Percentiles rank a stretch among this genome's conserved stretches.
Conservation (phyloP, 2,797 vertebrate genomes). For the Australoheros facetus region DNA sequence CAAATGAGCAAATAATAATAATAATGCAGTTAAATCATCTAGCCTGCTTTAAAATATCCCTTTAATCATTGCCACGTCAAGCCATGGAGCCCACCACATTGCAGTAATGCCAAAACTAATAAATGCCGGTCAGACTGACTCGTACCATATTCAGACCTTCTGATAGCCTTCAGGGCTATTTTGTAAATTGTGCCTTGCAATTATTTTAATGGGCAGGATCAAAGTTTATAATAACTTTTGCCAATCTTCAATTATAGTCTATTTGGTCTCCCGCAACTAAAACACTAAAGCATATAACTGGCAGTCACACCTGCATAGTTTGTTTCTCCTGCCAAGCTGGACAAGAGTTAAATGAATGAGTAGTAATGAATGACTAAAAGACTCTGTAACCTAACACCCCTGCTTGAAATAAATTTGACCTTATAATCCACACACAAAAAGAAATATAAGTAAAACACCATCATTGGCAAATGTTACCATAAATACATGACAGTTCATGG, state of each 20-base stretch:
- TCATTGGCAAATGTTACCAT: constrained; percentile 54
- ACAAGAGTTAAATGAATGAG: constrained; percentile 29
- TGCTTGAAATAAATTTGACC: constrained; percentile 51
- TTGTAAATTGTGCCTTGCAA: not conserved
- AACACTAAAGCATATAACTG: not conserved
- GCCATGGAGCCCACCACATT: constrained; percentile 10
- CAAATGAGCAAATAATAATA: not conserved
- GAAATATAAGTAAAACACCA: constrained; percentile 52
- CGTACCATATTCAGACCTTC: not conserved
- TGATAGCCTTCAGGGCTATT: not conserved
- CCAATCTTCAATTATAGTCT: not conserved
- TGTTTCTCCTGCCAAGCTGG: not conserved
- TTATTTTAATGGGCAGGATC: constrained; percentile 4
- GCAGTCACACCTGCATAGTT: not conserved
- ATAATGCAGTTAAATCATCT: not conserved
- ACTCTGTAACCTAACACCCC: constrained; percentile 32
- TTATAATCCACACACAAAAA: constrained; percentile 25
- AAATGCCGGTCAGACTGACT: constrained; percentile 3
- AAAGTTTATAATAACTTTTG: constrained; percentile 1
- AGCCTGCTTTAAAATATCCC: not conserved
- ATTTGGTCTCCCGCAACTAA: not conserved
- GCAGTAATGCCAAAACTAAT: constrained; percentile 12
- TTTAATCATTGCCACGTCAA: not conserved
- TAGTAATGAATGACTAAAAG: constrained; percentile 33
- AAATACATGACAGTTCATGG: constrained; percentile 55